Conservation (phyloP, 2,888 invertebrate species). For the Exephanes ischioxanthus region DNA sequence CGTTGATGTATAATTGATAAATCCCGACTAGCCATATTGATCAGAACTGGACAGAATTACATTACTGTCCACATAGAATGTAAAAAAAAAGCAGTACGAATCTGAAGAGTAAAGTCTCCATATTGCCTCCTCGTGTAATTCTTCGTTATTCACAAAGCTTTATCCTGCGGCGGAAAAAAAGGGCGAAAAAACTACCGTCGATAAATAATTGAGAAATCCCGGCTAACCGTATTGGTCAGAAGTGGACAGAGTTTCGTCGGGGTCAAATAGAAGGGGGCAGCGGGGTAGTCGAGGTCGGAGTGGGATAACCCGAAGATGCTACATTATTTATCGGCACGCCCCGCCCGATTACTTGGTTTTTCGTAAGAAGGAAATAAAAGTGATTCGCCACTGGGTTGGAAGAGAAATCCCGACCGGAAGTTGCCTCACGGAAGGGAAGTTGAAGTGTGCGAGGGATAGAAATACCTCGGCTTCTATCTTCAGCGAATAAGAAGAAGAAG, state of each 20-base stretch:
- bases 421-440: slow-evolving; percentile 38
- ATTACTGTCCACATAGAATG: background rate
- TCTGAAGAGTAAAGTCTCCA: too few species aligned
- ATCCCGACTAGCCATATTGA: too few species aligned
- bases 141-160: too few species aligned
- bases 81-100: background rate
- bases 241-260: slow-evolving; percentile 4
- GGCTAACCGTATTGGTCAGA: background rate
- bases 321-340: slow-evolving; percentile 49
- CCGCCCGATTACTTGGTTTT: slow-evolving; percentile 35
- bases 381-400: slow-evolving; percentile 33
- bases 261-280: background rate
- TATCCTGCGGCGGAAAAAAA: background rate
- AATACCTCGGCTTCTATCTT: slow-evolving; percentile 38
- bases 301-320: slow-evolving; percentile 43
- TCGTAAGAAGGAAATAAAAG: slow-evolving; percentile 40
- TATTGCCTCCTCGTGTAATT: too few species aligned
- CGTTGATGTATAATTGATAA: too few species aligned
- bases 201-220: slow-evolving; percentile 29
- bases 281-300: background rate
- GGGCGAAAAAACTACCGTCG: background rate
- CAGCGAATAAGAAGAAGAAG: slow-evolving; percentile 24
- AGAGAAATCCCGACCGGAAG: slow-evolving; percentile 41
- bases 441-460: slow-evolving; percentile 43
- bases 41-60: too few species aligned